Conservation (phyloP, 2,888 invertebrate genomes). For the Kuschelorhynchus macadamiae region DNA sequence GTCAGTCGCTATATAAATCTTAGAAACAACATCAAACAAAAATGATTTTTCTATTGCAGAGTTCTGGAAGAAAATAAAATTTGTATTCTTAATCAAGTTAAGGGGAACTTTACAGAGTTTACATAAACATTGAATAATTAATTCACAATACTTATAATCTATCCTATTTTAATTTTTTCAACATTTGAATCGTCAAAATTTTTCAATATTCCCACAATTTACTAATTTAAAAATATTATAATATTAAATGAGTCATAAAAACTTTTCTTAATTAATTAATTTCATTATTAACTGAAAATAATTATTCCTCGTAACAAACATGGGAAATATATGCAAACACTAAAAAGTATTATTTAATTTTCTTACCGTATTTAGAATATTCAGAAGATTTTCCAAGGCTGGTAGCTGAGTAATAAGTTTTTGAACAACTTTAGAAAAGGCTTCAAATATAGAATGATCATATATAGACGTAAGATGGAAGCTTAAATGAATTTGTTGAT, state of each 20-base stretch:
- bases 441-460: slow-evolving; percentile 99
- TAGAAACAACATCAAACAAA: slow-evolving; percentile 98
- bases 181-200: too few relatives aligned
- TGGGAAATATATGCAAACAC: too few relatives aligned
- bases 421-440: slow-evolving; percentile 99
- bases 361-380: slow-evolving; percentile 97
- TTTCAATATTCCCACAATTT: too few relatives aligned
- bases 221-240: too few relatives aligned
- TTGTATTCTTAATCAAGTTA: not conserved
- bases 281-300: too few relatives aligned
- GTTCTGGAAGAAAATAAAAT: slow-evolving; percentile 77
- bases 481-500: slow-evolving; percentile 91
- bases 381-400: slow-evolving; percentile 95
- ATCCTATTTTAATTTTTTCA: too few relatives aligned
- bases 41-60: slow-evolving; percentile 99
- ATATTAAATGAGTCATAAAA: too few relatives aligned
- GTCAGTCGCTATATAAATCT: slow-evolving; percentile 99
- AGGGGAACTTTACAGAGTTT: not conserved
- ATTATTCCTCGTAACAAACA: too few relatives aligned
- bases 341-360: too few relatives aligned
- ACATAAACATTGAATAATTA: too few relatives aligned
- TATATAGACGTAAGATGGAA: slow-evolving; percentile 99
- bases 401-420: slow-evolving; percentile 98
- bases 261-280: too few relatives aligned
- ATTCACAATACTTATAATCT: too few relatives aligned